Percentiles rank a stretch among this genome's conserved stretches.
Conservation (phyloP, 2,888 invertebrate genomes). For the Branchipolynoe longqiensis region DNA sequence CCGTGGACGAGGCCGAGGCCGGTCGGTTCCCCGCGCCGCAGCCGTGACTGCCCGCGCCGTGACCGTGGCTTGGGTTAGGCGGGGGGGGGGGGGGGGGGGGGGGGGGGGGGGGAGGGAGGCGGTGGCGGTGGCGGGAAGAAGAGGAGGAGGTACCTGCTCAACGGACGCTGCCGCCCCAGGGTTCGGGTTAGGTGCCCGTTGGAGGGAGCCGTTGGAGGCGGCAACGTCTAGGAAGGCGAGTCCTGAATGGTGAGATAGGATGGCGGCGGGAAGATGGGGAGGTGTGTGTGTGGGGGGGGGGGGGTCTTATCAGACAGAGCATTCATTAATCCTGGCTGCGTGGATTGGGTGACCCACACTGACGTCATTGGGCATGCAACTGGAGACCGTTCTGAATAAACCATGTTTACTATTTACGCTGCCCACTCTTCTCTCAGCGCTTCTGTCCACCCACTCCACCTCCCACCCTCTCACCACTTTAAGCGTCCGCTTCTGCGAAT, state of each 20-base stretch:
- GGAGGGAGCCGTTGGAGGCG: neutral
- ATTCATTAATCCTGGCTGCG: constrained; percentile 22
- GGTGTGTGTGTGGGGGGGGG: neutral
- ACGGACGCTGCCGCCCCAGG: neutral
- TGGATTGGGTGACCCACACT: constrained; percentile 38
- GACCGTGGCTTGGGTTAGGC: neutral
- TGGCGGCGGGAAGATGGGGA: neutral
- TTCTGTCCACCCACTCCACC: too few relatives aligned
- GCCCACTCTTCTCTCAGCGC: too few relatives aligned
- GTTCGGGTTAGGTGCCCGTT: neutral
- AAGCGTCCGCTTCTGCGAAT: neutral
- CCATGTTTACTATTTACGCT: constrained; percentile 31
- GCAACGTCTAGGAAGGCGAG: neutral
- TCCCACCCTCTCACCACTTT: neutral
- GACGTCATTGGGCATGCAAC: constrained; percentile 30
- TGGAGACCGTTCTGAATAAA: constrained; percentile 12
- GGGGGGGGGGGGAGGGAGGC: neutral
- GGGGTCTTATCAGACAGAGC: too few relatives aligned
- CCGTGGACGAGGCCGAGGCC: neutral
- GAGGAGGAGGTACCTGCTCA: constrained; percentile 37
- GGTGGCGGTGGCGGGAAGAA: neutral
- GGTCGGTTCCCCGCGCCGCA: neutral
- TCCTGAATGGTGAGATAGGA: neutral
- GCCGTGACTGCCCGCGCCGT: constrained; percentile 6
- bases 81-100: neutral